Base-by-base conservation (phyloP, 2,888 invertebrate species). In the Aquatica leii region DNA sequence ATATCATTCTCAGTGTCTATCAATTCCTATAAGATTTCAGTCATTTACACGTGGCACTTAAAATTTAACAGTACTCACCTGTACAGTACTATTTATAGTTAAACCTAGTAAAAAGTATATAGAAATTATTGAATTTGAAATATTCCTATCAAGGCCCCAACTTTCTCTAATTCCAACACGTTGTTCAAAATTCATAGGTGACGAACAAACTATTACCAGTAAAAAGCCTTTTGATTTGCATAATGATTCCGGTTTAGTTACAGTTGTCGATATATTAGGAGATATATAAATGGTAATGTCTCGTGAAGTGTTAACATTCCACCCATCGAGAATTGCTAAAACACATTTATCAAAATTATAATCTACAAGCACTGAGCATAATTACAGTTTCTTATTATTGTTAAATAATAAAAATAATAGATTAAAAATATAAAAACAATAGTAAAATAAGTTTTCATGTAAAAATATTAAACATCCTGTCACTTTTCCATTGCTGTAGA, bases 171-270 rank as follows among this genome's bases (percentile, higher is more conserved):
- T 90, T 0, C 90, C 89, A 40, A 78, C 72, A 48, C 94, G 84
- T 40, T 87, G 85, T 31, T 87, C 86, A 69, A 88, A 86, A 79
- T 94, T 90, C 0, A 80, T 78, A 0, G 92, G 88, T 0, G 91
- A 86, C 0, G 94, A 92, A 74, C 90, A 91, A 0, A 94, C 90
- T 17, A 93, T 86, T 64, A 94, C 88, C 4, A 94, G 81, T 17
- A 93, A 79, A 74, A 89, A 88, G 1, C 88, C 76, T 14, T 77
- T 65, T 75, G 77, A 71, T 59, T 74, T 65, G 74, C 91, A 91
- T 37, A 88, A 75, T 62, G 84, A 78, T 35, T 80, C 82, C 0
- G 91, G 90, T 65, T 85, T 85, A 73, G 91, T 85, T 62, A 91
- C 79, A 2, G 87, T 84, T 0, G 92, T 91, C 9, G 88, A 84